Percentiles rank a stretch among this genome's conserved stretches.
Conservation (phyloP, 2,888 invertebrate species). For the Tipula vernalis region DNA sequence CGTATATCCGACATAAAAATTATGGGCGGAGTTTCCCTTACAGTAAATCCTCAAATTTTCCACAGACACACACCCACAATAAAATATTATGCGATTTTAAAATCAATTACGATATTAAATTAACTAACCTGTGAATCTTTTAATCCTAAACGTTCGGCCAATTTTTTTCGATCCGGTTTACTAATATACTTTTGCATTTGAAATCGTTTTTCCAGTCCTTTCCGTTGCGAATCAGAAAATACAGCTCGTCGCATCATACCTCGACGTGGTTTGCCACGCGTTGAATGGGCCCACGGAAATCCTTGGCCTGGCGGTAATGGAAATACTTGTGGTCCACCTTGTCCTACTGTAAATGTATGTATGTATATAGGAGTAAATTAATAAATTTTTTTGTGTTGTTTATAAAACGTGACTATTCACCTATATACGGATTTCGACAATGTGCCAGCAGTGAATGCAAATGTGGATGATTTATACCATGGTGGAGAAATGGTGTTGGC, state of each 20-base stretch:
- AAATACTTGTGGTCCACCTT: constrained; percentile 44
- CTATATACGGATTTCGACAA: constrained; percentile 73
- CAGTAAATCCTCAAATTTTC: background rate
- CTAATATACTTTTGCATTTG: constrained; percentile 97
- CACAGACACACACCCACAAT: background rate
- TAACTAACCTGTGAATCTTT: constrained; percentile 89
- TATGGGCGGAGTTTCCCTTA: background rate
- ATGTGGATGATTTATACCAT: constrained; percentile 67
- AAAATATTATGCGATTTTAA: background rate
- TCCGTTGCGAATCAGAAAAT: constrained; percentile 84
- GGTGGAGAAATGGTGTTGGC: constrained; percentile 46
- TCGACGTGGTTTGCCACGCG: constrained; percentile 82
- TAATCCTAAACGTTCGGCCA: constrained; percentile 89
- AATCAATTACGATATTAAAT: no score
- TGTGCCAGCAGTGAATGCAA: constrained; percentile 71
- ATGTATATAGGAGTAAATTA: background rate
- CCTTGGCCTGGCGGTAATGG: constrained; percentile 44
- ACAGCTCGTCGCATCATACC: constrained; percentile 97
- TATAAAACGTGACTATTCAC: constrained; percentile 35
- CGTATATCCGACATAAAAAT: background rate
- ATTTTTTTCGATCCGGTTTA: constrained; percentile 93
- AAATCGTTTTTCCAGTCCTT: constrained; percentile 90
- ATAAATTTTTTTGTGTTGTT: background rate
- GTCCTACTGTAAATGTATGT: constrained; percentile 35
- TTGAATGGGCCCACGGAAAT: constrained; percentile 86